phyloP scores from a whole-genome alignment of 2,888 invertebrate genomes.

The Ypsolopha sequella region DNA sequence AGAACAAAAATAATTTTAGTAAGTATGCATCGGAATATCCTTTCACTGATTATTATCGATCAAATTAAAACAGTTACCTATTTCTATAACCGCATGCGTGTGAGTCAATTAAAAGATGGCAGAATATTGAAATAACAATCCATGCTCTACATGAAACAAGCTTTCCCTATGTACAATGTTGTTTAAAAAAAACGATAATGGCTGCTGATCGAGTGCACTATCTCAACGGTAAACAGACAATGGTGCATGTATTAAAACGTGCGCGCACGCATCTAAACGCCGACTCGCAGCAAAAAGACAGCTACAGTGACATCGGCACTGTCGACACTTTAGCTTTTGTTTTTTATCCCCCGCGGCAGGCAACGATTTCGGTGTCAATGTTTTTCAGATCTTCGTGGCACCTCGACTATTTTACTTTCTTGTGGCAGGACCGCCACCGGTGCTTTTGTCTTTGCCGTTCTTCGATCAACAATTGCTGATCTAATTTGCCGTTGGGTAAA shows the following conservation, averaged over 20 bases:
- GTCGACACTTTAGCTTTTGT: not conserved
- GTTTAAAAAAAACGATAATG: slow-evolving; percentile 1
- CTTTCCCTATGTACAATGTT: not conserved
- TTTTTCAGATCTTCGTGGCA: slow-evolving; percentile 6
- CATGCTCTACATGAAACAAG: not conserved
- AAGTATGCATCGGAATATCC: too few species aligned
- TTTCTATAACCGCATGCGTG: too few species aligned
- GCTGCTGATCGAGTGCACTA: not conserved
- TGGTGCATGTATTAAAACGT: slow-evolving; percentile 28
- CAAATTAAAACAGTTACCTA: too few species aligned
- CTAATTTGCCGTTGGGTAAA: slow-evolving; percentile 18
- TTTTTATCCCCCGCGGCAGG: not conserved
- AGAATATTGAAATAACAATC: too few species aligned
- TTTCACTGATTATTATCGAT: too few species aligned
- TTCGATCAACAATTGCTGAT: too few species aligned
- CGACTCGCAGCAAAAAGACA: slow-evolving; percentile 10
- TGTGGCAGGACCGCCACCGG: not conserved
- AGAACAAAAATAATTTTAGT: too few species aligned
- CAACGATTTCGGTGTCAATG: slow-evolving; percentile 24
- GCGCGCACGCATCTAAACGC: slow-evolving; percentile 9
- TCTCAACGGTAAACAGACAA: slow-evolving; percentile 18
- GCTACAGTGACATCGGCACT: slow-evolving; percentile 5
- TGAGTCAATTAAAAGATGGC: too few species aligned
- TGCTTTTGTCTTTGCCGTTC: slow-evolving; percentile 20
- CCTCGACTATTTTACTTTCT: not conserved